A percentile compares a stretch with the other conserved stretches of the same genome.
Conservation (phyloP, 2,113 vertebrate genomes). For the Paramisgurnus dabryanus region DNA sequence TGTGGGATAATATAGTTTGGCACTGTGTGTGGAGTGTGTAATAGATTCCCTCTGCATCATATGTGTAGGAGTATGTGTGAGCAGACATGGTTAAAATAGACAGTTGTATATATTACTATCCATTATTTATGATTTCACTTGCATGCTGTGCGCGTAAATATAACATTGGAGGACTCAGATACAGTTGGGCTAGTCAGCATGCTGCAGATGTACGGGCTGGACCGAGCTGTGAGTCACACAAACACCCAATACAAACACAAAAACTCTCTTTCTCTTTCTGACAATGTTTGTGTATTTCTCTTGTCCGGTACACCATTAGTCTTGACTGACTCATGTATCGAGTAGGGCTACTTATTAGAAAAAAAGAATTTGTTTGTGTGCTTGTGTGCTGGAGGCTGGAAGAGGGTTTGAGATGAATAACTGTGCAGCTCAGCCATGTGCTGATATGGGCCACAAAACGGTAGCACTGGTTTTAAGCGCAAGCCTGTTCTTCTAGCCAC, state of each 20-base stretch:
- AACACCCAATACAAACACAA: constrained; percentile 9
- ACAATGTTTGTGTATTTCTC: neutral
- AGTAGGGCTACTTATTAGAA: constrained; percentile 18
- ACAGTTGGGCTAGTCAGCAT: constrained; percentile 17
- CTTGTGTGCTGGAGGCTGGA: constrained; percentile 20
- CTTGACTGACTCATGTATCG: constrained; percentile 12
- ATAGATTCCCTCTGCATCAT: neutral
- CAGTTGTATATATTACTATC: constrained; percentile 9
- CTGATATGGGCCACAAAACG: constrained; percentile 24
- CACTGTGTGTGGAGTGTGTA: constrained; percentile 3
- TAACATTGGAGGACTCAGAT: neutral
- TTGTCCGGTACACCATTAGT: constrained; percentile 20
- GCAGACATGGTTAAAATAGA: neutral
- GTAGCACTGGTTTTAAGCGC: constrained; percentile 19
- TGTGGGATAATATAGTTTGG: constrained; percentile 8
- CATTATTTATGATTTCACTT: constrained; percentile 36
- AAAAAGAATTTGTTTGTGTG: constrained; percentile 24
- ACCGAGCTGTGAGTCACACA: constrained; percentile 11
- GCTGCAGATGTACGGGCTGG: constrained; percentile 15
- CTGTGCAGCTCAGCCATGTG: constrained; percentile 7
- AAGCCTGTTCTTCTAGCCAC: neutral
- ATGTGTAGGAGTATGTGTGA: constrained; percentile 11
- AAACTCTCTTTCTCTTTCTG: neutral
- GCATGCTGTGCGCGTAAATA: constrained; percentile 23
- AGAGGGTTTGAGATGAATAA: constrained; percentile 24